Base-by-base conservation (phyloP, 2,888 invertebrate species). In the Adelphocoris suturalis region DNA sequence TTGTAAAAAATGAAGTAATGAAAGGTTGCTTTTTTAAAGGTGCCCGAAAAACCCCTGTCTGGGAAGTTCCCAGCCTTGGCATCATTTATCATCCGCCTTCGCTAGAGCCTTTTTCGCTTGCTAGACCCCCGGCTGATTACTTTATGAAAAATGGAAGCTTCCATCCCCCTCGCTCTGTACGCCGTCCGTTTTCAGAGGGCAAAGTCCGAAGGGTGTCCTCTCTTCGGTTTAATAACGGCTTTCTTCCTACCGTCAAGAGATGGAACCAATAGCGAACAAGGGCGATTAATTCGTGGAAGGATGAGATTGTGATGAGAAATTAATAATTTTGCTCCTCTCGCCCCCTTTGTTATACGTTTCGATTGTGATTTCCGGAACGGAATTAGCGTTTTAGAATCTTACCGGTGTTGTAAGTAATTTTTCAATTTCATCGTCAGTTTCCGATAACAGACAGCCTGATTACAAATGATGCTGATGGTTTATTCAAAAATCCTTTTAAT, bases 1-100 rank as follows among this genome's bases (percentile, higher is more conserved):
- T 57, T 57, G 57, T 57, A 57, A 57, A 57, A 57, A 57, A 57
- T 16, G n/a, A 57, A 57, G 57, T 57, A 57, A 57, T 57, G 57
- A 57, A 57, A 57, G 57, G 57, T 16, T n/a, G n/a, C 57, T 57
- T n/a, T 57, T 57, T 57, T 57, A 7, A 0, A n/a, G 52, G 52
- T 7, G 52, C 37, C 37, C 7, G 7, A 4, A 37, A 57, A 57
- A n/a, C n/a, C n/a, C n/a, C 14, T 57, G 57, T 57, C 57, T 57
- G 57, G 57, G 16, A 16, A n/a, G 57, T 0, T 57, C n/a, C n/a
- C n/a, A 57, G 57, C 57, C 7, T 57, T n/a, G 57, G n/a, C 2
- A 37, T 52, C 57, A n/a, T 57, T 57, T 57, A 57, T 57, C 57
- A 57, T 37, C 57, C n/a, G 14, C 57, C 57, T n/a, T 7, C 57